A percentile compares a stretch with the other conserved stretches of the same genome.
Evolutionary conservation across 2,888 invertebrate species (phyloP).

Genomic region (Entomobrya multifasciata): DNA sequence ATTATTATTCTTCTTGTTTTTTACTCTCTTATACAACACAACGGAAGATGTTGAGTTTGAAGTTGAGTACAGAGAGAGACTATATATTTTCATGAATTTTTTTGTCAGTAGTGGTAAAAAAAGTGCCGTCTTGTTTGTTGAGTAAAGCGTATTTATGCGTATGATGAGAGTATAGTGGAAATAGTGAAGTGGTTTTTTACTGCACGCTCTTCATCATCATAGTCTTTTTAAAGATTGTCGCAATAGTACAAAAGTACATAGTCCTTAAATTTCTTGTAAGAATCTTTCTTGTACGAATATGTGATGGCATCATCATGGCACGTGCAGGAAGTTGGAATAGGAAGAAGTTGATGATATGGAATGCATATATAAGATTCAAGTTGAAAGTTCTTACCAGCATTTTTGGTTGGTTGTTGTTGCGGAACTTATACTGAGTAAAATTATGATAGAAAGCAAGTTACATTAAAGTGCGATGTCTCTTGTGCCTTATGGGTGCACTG

Average conservation of each 20-base stretch:
- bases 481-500: not conserved
- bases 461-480: not conserved
- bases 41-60: not conserved
- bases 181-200: not conserved
- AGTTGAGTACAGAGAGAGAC: not conserved
- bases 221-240: not conserved
- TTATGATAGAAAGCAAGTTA: not conserved
- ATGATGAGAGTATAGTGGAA: not conserved
- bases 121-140: slow-evolving; percentile 2
- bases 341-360: not conserved
- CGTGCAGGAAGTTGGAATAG: slow-evolving; percentile 38
- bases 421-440: not conserved
- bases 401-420: too few relatives aligned
- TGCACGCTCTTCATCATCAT: not conserved
- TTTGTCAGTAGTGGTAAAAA: not conserved
- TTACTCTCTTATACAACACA: not conserved
- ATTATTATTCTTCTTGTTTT: not conserved
- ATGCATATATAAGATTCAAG: not conserved
- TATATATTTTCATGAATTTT: not conserved
- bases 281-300: too few relatives aligned
- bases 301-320: slow-evolving; percentile 30
- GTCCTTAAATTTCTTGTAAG: not conserved
- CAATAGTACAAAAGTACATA: not conserved
- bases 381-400: not conserved
- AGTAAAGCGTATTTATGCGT: slow-evolving; percentile 6